Conservation (phyloP, 2,797 vertebrate genomes). For the Acridotheres tristis region DNA sequence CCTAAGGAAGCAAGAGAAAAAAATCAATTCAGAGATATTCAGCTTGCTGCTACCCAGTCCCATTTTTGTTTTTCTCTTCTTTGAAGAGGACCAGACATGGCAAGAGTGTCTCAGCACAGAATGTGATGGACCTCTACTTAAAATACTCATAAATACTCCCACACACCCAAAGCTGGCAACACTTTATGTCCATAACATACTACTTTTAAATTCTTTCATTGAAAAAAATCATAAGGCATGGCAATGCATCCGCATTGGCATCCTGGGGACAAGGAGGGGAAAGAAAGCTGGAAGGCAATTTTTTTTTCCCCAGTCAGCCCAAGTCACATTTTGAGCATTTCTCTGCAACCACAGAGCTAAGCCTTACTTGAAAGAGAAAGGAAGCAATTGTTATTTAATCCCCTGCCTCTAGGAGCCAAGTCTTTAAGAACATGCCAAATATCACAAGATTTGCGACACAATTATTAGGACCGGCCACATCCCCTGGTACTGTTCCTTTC, state of each 20-base stretch:
- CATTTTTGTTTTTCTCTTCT: neutral
- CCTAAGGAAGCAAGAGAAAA: neutral
- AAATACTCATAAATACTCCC: slow-evolving; percentile 18
- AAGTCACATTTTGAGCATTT: slow-evolving; percentile 42
- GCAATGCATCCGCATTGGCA: neutral
- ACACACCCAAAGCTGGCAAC: neutral
- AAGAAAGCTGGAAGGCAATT: neutral
- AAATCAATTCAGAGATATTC: neutral
- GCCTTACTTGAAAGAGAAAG: slow-evolving; percentile 50
- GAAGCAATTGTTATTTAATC: slow-evolving; percentile 48
- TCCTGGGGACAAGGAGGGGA: neutral
- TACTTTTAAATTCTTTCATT: neutral
- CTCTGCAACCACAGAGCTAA: slow-evolving; percentile 32
- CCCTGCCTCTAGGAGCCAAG: neutral
- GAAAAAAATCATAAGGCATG: neutral
- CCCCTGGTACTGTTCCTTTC: neutral
- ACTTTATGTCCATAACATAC: neutral
- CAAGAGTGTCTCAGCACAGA: neutral
- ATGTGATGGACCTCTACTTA: neutral
- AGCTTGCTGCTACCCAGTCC: neutral
- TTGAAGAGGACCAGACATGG: neutral
- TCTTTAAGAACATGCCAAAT: slow-evolving; percentile 38
- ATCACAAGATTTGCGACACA: slow-evolving; percentile 40
- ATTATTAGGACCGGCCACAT: neutral
- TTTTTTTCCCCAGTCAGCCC: neutral